Conservation (phyloP, 2,888 invertebrate species). For the Epistrophella euchroma region DNA sequence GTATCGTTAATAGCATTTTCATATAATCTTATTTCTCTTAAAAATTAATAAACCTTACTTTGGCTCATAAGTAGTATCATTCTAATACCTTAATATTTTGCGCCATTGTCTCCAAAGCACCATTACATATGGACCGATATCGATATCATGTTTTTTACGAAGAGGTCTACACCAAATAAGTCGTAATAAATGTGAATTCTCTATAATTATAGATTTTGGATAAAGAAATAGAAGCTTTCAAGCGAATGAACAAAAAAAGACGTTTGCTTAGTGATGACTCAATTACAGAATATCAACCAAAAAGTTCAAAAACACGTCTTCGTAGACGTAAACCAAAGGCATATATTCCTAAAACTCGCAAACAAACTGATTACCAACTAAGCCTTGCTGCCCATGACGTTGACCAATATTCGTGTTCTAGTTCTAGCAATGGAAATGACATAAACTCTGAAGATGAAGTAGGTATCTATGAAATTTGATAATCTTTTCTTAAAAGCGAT, state of each 20-base stretch:
- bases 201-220: neutral
- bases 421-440: neutral
- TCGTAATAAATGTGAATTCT: no score
- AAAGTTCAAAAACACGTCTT: slow-evolving; percentile 9
- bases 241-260: slow-evolving; percentile 15
- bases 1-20: no score
- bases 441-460: neutral
- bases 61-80: neutral
- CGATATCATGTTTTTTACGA: no score
- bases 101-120: no score
- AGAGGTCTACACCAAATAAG: no score
- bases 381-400: neutral
- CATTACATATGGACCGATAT: no score
- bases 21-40: no score
- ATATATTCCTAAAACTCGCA: slow-evolving; percentile 1
- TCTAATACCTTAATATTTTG: no score
- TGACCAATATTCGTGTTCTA: neutral
- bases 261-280: slow-evolving; percentile 11
- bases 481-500: no score
- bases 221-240: neutral
- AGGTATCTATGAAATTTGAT: neutral
- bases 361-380: neutral
- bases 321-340: neutral
- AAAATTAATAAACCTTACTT: no score
- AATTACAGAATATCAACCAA: neutral